These are phyloP conservation scores for Channa argus DNA, from an alignment of 2,113 vertebrate genomes.

Conservation along the genomic window DNA sequence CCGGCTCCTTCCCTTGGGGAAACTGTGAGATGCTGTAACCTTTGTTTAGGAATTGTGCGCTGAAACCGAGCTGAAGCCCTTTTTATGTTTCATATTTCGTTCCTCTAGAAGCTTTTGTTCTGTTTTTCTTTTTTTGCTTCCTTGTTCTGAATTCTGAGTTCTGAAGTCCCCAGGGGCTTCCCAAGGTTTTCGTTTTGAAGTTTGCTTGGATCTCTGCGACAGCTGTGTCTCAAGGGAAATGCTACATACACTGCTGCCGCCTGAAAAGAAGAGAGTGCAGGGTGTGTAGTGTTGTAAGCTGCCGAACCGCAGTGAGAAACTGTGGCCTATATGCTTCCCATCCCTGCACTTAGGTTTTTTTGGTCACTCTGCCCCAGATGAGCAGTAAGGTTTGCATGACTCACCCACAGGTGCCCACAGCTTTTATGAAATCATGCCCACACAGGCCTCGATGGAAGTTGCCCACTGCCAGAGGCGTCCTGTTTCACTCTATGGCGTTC, in stretches of 20 bases:
- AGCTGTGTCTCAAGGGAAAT: constrained; percentile 23
- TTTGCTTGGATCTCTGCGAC: constrained; percentile 38
- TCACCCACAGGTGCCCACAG: constrained; percentile 47
- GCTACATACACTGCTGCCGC: constrained; percentile 2
- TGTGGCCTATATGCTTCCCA: constrained; percentile 13
- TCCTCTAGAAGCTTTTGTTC: background rate
- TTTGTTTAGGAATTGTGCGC: constrained; percentile 31
- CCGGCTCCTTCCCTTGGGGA: background rate
- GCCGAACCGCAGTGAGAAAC: constrained; percentile 21
- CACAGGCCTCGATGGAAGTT: constrained; percentile 51
- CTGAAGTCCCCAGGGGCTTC: constrained; percentile 18
- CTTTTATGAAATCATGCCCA: constrained; percentile 35
- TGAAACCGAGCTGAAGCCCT: constrained; percentile 16
- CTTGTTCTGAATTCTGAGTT: constrained; percentile 4
- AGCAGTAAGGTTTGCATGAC: constrained; percentile 37
- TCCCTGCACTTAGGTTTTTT: constrained; percentile 12
- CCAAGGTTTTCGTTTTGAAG: constrained; percentile 23
- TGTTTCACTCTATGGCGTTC: constrained; percentile 29
- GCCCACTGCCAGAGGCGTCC: constrained; percentile 23
- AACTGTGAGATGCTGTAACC: constrained; percentile 16
- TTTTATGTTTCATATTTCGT: constrained; percentile 5
- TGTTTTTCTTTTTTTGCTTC: background rate
- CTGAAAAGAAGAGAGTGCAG: background rate
- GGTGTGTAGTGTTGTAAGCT: constrained; percentile 6
- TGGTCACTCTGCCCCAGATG: constrained; percentile 13